phyloP scores from a whole-genome alignment of 1,140 invertebrate genomes.

The Drosophila bocki region DNA sequence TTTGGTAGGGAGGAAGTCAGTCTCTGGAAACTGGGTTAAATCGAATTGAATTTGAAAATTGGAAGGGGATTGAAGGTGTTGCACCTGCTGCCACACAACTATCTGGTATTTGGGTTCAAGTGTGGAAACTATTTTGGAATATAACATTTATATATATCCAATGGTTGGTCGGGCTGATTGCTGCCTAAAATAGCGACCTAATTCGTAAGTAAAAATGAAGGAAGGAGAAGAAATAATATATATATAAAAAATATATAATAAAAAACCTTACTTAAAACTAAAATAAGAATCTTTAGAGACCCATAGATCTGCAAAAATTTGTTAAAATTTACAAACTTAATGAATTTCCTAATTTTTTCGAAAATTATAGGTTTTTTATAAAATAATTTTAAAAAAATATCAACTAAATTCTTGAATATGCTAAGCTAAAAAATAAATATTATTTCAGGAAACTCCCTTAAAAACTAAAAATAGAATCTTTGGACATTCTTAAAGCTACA shows the following conservation, averaged over 20 bases:
- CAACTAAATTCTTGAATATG: too few relatives aligned
- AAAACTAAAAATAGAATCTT: too few relatives aligned
- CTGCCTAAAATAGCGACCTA: conserved; percentile 16
- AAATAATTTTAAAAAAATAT: too few relatives aligned
- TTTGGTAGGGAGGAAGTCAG: conserved; percentile 4
- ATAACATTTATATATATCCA: not conserved
- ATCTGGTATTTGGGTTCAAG: not conserved
- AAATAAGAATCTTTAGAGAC: not conserved
- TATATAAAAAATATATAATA: not conserved
- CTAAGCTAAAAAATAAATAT: too few relatives aligned
- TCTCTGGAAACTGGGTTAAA: conserved; percentile 24
- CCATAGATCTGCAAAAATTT: too few relatives aligned
- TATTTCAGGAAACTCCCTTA: too few relatives aligned
- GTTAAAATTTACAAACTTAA: not conserved
- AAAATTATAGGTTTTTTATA: not conserved
- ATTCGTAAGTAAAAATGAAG: not conserved
- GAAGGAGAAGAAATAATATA: not conserved
- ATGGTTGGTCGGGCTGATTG: not conserved
- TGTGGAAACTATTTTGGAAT: not conserved
- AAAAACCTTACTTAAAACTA: not conserved
- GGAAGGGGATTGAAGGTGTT: too few relatives aligned
- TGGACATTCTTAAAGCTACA: too few relatives aligned
- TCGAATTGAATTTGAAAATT: not conserved
- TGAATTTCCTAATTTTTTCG: not conserved
- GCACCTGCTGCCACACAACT: too few relatives aligned